A percentile compares a stretch with the other conserved stretches of the same genome.
Evolutionary conservation across 2,888 invertebrate genomes (phyloP).

Genomic region (Stegana nigrithorax): DNA sequence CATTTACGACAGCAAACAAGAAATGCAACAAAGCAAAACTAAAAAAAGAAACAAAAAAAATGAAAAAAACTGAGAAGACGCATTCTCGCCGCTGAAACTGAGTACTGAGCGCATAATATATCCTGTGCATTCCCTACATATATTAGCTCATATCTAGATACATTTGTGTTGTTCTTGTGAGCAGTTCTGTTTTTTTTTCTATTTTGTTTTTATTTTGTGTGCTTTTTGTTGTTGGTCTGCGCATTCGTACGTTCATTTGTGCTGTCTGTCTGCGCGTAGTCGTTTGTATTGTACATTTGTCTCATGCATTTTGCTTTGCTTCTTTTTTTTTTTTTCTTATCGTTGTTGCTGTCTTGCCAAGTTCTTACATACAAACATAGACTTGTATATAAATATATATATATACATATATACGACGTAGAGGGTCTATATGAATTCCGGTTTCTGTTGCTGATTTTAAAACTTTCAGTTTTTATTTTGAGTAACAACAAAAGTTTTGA

Average conservation of each 20-base stretch:
- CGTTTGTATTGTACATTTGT: slow-evolving; percentile 1
- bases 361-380: slow-evolving; percentile 9
- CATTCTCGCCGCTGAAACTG: not conserved
- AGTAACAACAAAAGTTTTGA: slow-evolving; percentile 24
- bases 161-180: slow-evolving; percentile 44
- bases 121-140: slow-evolving; percentile 6
- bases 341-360: not conserved
- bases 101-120: slow-evolving; percentile 7
- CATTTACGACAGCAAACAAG: slow-evolving; percentile 51
- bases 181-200: slow-evolving; percentile 31
- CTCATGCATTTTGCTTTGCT: not conserved
- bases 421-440: slow-evolving; percentile 41
- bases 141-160: slow-evolving; percentile 36
- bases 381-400: slow-evolving; percentile 3
- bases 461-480: slow-evolving; percentile 20
- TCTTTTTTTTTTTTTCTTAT: not conserved
- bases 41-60: slow-evolving; percentile 1
- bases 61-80: slow-evolving; percentile 38
- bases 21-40: slow-evolving; percentile 39
- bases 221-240: slow-evolving; percentile 6
- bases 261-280: not conserved
- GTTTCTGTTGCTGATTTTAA: slow-evolving; percentile 34
- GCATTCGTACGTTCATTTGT: not conserved
- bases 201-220: slow-evolving; percentile 23
- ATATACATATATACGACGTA: slow-evolving; percentile 19